A percentile compares a stretch with the other conserved stretches of the same genome.
These are phyloP conservation scores for Lepidostoma basale DNA, from an alignment of 1,140 invertebrate genomes.

Conservation along the genomic window DNA sequence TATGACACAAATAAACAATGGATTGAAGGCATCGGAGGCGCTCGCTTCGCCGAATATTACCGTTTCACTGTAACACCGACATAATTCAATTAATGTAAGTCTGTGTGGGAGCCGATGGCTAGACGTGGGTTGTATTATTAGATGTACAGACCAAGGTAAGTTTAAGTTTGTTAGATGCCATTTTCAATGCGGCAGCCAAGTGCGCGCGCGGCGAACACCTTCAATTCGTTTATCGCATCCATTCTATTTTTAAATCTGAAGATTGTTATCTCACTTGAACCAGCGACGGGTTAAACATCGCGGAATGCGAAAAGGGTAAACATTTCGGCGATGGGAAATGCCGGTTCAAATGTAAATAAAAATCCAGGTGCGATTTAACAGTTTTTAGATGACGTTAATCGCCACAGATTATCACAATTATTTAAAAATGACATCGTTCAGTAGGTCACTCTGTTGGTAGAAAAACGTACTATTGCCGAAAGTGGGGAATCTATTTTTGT, in stretches of 20 bases:
- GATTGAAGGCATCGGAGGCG: not conserved
- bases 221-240: not conserved
- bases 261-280: conserved; percentile 11
- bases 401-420: conserved; percentile 20
- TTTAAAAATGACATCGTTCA: conserved; percentile 17
- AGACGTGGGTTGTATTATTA: conserved; percentile 31
- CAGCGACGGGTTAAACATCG: not conserved
- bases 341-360: conserved; percentile 1
- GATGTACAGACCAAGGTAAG: conserved; percentile 22
- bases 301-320: not conserved
- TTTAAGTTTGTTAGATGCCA: conserved; percentile 22
- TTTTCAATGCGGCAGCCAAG: conserved; percentile 8
- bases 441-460: not conserved
- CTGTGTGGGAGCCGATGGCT: conserved; percentile 18
- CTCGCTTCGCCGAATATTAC: not conserved
- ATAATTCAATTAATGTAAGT: conserved; percentile 35
- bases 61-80: conserved; percentile 10
- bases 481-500: not conserved
- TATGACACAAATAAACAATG: conserved; percentile 32
- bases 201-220: conserved; percentile 31
- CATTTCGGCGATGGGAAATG: not conserved
- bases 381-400: conserved; percentile 34
- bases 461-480: not conserved
- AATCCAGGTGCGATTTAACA: conserved; percentile 8
- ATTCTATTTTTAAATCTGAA: conserved; percentile 27